A percentile compares a stretch with the other conserved stretches of the same genome.
These are phyloP conservation scores for Phrynocephalus vlangalii DNA, from an alignment of 2,797 vertebrate genomes.

Conservation along the genomic window DNA sequence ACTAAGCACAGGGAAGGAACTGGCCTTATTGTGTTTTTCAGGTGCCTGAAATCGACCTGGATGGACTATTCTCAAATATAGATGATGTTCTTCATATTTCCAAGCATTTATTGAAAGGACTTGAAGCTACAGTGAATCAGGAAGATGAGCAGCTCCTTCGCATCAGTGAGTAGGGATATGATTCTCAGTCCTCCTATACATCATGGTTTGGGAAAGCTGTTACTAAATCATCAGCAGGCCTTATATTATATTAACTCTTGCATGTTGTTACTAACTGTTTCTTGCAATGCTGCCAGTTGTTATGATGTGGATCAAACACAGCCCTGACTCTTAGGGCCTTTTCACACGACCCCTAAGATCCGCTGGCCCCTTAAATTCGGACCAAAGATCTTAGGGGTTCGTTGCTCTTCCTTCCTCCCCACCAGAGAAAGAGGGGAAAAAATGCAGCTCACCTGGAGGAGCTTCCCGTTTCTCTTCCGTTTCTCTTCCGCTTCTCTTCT, in stretches of 20 bases:
- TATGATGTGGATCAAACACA: neutral
- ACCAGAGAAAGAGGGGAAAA: no score
- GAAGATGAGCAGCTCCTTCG: constrained; percentile 79
- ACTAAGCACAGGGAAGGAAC: constrained; percentile 12
- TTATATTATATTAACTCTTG: neutral
- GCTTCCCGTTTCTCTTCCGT: no score
- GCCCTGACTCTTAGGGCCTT: no score
- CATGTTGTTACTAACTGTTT: neutral
- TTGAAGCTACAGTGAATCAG: constrained; percentile 79
- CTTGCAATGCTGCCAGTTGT: neutral
- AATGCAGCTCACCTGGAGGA: no score
- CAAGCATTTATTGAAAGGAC: constrained; percentile 80
- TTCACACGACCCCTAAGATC: no score
- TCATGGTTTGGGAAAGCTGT: neutral
- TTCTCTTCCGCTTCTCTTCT: no score
- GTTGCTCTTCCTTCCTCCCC: no score
- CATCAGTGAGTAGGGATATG: constrained; percentile 84
- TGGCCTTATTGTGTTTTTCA: constrained; percentile 65
- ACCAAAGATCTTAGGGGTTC: no score
- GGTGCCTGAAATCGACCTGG: constrained; percentile 86
- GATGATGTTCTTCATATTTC: constrained; percentile 88
- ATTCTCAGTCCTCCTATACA: neutral
- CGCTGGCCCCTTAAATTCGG: no score
- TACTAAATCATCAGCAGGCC: neutral
- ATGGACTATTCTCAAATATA: constrained; percentile 88